Evolutionary conservation across 1,140 invertebrate genomes (phyloP).

Genomic region (Steinernema khuongi): DNA sequence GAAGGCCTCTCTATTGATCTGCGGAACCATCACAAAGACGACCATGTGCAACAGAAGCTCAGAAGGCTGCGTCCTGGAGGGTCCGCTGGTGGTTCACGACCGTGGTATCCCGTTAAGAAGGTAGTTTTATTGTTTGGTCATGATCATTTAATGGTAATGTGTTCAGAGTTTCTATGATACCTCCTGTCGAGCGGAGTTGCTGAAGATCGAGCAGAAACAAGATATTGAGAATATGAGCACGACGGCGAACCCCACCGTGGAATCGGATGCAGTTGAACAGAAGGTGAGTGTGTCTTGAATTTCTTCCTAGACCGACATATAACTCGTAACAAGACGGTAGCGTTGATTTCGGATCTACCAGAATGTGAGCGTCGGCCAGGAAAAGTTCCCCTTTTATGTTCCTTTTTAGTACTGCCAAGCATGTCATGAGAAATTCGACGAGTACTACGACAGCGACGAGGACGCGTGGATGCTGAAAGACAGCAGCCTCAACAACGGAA

Average conservation of each 20-base stretch:
- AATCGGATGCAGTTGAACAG: background rate
- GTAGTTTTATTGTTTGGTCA: slow-evolving; percentile 14
- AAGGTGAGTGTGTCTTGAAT: slow-evolving; percentile 20
- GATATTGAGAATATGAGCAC: slow-evolving; percentile 36
- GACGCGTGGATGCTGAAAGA: slow-evolving; percentile 50
- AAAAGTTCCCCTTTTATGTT: slow-evolving; percentile 11
- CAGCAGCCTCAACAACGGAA: slow-evolving; percentile 30
- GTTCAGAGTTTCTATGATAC: slow-evolving; percentile 7
- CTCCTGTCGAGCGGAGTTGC: slow-evolving; percentile 7
- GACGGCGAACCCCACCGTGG: background rate
- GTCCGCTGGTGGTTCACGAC: background rate
- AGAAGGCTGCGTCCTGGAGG: background rate
- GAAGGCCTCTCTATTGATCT: background rate
- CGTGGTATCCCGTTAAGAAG: slow-evolving; percentile 3
- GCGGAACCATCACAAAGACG: background rate
- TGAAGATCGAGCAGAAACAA: slow-evolving; percentile 23
- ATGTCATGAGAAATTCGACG: slow-evolving; percentile 52
- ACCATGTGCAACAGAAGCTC: background rate
- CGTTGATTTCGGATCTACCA: no score
- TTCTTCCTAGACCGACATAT: slow-evolving; percentile 20
- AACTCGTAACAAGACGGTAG: slow-evolving; percentile 18
- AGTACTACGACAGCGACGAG: slow-evolving; percentile 53
- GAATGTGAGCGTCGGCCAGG: no score
- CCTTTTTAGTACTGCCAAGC: slow-evolving; percentile 46
- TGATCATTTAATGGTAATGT: slow-evolving; percentile 4